phyloP scores from a whole-genome alignment of 2,113 vertebrate species.

The Oceanites oceanicus region DNA sequence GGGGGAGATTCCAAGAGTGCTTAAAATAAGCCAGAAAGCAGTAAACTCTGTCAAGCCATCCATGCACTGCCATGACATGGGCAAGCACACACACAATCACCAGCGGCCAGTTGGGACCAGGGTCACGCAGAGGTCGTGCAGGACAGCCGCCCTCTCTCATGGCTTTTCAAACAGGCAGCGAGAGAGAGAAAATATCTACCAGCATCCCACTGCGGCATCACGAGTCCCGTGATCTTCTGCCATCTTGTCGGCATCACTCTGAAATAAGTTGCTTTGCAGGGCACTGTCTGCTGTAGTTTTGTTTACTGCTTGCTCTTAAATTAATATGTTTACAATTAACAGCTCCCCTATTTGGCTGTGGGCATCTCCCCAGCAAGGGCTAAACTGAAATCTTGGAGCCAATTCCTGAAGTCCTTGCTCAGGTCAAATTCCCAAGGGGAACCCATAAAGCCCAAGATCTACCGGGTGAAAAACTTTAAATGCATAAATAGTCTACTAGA shows the following conservation, averaged over 20 bases:
- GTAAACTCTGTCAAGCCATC: slow-evolving; percentile 35
- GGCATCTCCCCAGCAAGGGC: background rate
- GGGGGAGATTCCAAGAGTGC: slow-evolving; percentile 26
- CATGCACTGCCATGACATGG: background rate
- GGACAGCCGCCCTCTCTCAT: background rate
- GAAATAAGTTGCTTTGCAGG: background rate
- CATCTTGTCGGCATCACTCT: rapidly evolving
- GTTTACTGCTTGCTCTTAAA: background rate
- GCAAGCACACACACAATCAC: background rate
- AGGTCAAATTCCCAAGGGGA: slow-evolving; percentile 34
- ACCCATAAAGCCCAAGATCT: background rate
- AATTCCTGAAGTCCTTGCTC: background rate
- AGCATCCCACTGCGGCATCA: background rate
- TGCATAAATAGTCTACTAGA: slow-evolving; percentile 10
- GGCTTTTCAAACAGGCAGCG: background rate
- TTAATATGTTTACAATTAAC: slow-evolving; percentile 43
- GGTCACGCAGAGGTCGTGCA: slow-evolving; percentile 42
- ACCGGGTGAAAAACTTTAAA: slow-evolving; percentile 9
- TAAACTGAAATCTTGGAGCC: background rate
- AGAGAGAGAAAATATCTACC: background rate
- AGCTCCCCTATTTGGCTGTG: background rate
- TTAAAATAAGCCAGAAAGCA: slow-evolving; percentile 57
- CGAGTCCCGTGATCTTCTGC: background rate
- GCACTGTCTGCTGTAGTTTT: background rate
- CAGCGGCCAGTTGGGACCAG: background rate